Conservation (phyloP, 2,888 invertebrate species). For the Clusia tigrina region DNA sequence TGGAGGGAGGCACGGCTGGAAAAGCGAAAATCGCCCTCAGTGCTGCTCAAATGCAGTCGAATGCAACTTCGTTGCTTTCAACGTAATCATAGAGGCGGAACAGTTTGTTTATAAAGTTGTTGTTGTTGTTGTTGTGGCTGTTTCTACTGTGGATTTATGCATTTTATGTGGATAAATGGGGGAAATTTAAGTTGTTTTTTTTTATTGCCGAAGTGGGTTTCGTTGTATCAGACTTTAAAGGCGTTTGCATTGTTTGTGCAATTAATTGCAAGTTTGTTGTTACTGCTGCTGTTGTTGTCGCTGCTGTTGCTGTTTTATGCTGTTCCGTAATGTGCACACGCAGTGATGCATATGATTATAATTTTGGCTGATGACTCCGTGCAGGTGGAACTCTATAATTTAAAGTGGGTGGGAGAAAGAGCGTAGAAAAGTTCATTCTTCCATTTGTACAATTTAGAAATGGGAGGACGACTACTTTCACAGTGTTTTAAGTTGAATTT, state of each 20-base stretch:
- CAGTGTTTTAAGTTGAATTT: no score
- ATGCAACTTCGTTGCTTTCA: neutral
- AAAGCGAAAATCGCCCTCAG: neutral
- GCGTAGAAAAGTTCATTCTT: no score
- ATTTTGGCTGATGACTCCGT: neutral
- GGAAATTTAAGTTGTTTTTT: neutral
- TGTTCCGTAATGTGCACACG: constrained; percentile 31
- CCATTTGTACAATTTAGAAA: no score
- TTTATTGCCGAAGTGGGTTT: constrained; percentile 7
- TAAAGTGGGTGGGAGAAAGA: neutral
- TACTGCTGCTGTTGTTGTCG: constrained; percentile 9
- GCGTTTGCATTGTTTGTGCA: neutral
- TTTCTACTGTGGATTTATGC: neutral
- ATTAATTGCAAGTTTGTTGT: constrained; percentile 27
- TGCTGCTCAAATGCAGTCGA: neutral
- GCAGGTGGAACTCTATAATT: constrained; percentile 8
- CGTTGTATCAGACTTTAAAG: neutral
- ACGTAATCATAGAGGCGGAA: constrained; percentile 26
- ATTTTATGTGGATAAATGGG: neutral
- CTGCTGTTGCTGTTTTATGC: constrained; percentile 23
- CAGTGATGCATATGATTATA: constrained; percentile 35
- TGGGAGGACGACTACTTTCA: no score
- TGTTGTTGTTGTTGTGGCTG: neutral
- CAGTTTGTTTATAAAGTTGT: constrained; percentile 11
- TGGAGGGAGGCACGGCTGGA: neutral